Conservation (phyloP, 1,140 invertebrate genomes). For the Holcopasites calliopsidis region DNA sequence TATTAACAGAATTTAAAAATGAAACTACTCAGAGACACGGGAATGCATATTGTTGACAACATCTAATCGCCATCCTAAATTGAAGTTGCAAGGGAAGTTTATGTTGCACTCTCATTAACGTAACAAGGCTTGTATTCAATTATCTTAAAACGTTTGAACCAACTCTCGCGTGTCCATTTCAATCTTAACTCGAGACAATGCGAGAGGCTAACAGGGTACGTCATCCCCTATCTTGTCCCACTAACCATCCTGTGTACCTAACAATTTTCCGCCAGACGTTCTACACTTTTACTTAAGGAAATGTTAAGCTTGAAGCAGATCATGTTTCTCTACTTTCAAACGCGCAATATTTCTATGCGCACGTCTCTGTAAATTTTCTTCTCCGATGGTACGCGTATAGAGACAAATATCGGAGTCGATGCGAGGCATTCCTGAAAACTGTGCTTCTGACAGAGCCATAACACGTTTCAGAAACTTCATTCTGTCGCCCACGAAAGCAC, state of each 20-base stretch:
- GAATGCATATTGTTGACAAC: too few relatives aligned
- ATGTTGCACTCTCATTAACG: too few relatives aligned
- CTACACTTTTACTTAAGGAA: background rate
- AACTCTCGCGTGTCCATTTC: too few relatives aligned
- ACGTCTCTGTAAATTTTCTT: background rate
- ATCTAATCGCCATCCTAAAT: too few relatives aligned
- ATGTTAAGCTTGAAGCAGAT: background rate
- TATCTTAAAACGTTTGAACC: too few relatives aligned
- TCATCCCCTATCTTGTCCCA: background rate
- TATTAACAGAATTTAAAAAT: too few relatives aligned
- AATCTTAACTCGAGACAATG: background rate
- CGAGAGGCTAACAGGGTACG: background rate
- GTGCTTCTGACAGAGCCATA: conserved; percentile 9
- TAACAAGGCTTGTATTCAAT: too few relatives aligned
- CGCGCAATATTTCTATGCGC: background rate
- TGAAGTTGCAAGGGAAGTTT: too few relatives aligned
- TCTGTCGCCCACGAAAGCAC: background rate
- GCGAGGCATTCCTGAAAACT: background rate
- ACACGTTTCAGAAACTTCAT: conserved; percentile 4
- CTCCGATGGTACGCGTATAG: background rate
- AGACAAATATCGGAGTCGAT: background rate
- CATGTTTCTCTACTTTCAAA: background rate
- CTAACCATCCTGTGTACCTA: too few relatives aligned
- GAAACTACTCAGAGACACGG: too few relatives aligned
- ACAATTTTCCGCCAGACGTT: background rate